phyloP scores from a whole-genome alignment of 2,113 vertebrate genomes.

The Candoia aspera region DNA sequence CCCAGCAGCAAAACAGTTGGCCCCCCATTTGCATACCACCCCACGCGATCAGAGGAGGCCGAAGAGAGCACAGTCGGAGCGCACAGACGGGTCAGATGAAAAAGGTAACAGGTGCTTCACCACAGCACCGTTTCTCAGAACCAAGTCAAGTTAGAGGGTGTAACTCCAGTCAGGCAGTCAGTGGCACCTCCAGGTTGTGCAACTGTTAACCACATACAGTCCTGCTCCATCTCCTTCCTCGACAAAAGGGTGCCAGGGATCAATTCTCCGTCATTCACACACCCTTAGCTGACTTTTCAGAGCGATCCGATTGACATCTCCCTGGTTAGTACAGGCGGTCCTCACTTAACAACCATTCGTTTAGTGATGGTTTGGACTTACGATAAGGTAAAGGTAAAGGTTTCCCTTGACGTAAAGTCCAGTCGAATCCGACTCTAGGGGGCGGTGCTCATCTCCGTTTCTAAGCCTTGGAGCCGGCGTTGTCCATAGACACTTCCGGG shows the following conservation, averaged over 20 bases:
- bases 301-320: neutral
- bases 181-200: neutral
- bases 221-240: neutral
- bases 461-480: no score
- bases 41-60: neutral
- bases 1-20: neutral
- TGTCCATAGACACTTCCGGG: no score
- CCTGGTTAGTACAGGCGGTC: neutral
- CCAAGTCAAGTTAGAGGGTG: neutral
- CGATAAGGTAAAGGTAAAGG: no score
- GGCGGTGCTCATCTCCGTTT: no score
- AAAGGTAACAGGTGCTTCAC: neutral
- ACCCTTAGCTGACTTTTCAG: neutral
- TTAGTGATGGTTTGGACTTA: no score
- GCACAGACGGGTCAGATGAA: neutral
- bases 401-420: no score
- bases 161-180: neutral
- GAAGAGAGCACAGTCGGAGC: neutral
- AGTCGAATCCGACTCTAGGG: no score
- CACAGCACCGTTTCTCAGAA: neutral
- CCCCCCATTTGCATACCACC: neutral
- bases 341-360: no score
- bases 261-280: neutral
- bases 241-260: neutral
- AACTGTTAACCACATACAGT: neutral